phyloP scores from a whole-genome alignment of 1,140 invertebrate species.

The Drosophila trapezifrons region DNA sequence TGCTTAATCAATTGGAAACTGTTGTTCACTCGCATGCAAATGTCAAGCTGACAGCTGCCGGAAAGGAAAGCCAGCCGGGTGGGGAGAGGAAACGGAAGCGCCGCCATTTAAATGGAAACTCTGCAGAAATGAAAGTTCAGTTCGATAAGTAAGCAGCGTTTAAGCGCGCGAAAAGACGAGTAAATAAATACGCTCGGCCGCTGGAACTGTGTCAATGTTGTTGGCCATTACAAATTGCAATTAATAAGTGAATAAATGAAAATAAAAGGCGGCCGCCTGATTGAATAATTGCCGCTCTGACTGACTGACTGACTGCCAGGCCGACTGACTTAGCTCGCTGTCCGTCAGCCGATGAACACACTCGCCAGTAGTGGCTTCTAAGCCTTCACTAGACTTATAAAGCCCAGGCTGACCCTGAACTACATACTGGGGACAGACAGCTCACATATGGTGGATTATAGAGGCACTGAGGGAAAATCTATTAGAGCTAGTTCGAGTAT shows the following conservation, averaged over 20 bases:
- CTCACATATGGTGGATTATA: not conserved
- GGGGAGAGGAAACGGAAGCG: constrained; percentile 40
- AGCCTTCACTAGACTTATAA: constrained; percentile 35
- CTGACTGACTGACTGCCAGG: too few species aligned
- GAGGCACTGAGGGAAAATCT: not conserved
- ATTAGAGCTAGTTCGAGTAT: too few species aligned
- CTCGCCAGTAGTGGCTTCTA: constrained; percentile 33
- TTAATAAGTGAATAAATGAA: constrained; percentile 68
- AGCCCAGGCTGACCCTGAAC: constrained; percentile 50
- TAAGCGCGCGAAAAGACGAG: constrained; percentile 10
- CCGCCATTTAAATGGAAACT: constrained; percentile 60
- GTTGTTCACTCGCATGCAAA: constrained; percentile 58
- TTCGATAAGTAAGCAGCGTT: constrained; percentile 22
- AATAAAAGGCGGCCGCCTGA: constrained; percentile 52
- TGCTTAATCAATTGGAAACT: constrained; percentile 67
- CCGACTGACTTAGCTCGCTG: constrained; percentile 10
- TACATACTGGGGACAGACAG: constrained; percentile 13
- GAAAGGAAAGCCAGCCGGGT: constrained; percentile 7
- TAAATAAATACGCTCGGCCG: constrained; percentile 15
- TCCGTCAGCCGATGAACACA: not conserved
- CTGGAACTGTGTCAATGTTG: constrained; percentile 63
- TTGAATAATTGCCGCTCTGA: constrained; percentile 48
- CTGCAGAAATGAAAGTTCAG: constrained; percentile 59
- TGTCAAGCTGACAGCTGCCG: constrained; percentile 60
- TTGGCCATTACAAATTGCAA: constrained; percentile 59